phyloP scores from a whole-genome alignment of 2,113 vertebrate species.

The Scomber colias region DNA sequence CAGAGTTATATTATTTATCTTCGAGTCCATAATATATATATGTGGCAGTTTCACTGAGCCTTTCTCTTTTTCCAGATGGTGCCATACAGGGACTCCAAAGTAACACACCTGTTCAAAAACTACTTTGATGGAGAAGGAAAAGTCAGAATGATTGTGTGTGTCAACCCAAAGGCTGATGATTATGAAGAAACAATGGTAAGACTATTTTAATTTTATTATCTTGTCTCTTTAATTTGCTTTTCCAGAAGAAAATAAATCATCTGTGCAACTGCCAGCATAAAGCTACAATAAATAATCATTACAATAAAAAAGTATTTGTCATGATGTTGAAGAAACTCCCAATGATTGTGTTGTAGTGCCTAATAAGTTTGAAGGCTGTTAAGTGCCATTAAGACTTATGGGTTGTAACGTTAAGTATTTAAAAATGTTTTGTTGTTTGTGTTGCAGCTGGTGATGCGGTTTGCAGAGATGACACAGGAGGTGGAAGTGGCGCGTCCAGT shows the following conservation, averaged over 20 bases:
- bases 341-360: no score
- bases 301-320: background rate
- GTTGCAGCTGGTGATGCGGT: conserved; percentile 95
- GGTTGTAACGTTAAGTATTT: background rate
- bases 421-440: background rate
- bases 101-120: conserved; percentile 98
- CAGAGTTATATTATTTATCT: no score
- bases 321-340: no score
- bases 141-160: conserved; percentile 96
- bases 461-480: conserved; percentile 98
- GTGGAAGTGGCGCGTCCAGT: conserved; percentile 93
- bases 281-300: background rate
- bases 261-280: background rate
- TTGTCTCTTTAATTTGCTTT: background rate
- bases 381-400: background rate
- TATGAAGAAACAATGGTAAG: conserved; percentile 97
- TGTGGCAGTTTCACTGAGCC: background rate
- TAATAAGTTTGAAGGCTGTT: background rate
- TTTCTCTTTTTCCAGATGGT: conserved; percentile 89
- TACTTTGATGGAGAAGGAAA: conserved; percentile 99
- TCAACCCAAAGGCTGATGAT: conserved; percentile 97
- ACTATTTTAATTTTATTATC: background rate
- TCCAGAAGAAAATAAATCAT: background rate
- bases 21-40: background rate
- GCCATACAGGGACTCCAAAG: conserved; percentile 97